Percentiles rank a stretch among this genome's conserved stretches.
Conservation (phyloP, 2,888 invertebrate genomes). For the Ernsta delagoae region DNA sequence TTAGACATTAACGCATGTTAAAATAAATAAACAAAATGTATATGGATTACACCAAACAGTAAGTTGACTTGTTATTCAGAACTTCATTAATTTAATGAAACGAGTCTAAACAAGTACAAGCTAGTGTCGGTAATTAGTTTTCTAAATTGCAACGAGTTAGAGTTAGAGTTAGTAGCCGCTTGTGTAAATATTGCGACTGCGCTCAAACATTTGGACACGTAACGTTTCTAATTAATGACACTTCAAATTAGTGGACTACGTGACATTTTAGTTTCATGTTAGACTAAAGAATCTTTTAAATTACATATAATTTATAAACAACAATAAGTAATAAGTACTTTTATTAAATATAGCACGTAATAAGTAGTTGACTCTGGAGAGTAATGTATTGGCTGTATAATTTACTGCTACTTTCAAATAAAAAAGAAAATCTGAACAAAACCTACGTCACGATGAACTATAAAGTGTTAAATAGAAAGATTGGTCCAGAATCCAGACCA, state of each 20-base stretch:
- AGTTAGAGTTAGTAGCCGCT: conserved; percentile 10
- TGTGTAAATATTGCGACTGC: conserved; percentile 24
- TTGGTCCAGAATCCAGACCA: too few species aligned
- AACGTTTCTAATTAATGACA: conserved; percentile 23
- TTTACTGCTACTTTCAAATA: too few species aligned
- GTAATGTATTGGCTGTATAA: too few species aligned
- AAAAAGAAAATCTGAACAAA: too few species aligned
- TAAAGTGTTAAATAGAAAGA: too few species aligned
- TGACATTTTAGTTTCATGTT: background rate
- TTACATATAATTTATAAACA: too few species aligned
- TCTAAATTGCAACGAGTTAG: conserved; percentile 27
- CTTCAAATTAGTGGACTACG: conserved; percentile 1
- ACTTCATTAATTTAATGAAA: conserved; percentile 36
- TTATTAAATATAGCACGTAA: too few species aligned
- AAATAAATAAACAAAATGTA: background rate
- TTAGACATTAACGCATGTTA: too few species aligned
- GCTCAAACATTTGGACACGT: conserved; percentile 5
- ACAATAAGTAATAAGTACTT: too few species aligned
- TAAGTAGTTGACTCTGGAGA: too few species aligned
- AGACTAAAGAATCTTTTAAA: too few species aligned
- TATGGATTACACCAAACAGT: background rate
- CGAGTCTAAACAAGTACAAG: conserved; percentile 26
- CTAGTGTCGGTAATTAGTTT: conserved; percentile 31
- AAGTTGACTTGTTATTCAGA: conserved; percentile 18
- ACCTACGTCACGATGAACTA: too few species aligned